Evolutionary conservation across 2,888 invertebrate genomes (phyloP).

Genomic region (Monopis laevigella): DNA sequence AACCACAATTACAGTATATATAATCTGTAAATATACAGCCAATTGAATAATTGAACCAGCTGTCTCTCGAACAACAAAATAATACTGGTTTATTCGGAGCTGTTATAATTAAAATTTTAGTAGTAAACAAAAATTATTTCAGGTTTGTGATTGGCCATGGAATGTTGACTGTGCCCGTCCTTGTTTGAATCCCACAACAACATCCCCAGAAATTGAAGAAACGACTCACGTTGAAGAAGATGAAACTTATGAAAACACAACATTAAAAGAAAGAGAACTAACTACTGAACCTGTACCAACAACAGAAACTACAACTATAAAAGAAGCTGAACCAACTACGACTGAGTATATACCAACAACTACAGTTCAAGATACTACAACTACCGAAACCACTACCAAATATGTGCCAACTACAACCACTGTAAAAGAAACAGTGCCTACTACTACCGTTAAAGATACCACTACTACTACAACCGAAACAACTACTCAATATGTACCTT

Average conservation of each 20-base stretch:
- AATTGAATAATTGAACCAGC: no score
- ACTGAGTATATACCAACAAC: not conserved
- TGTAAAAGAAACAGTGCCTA: constrained; percentile 1
- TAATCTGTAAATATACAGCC: no score
- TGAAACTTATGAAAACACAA: not conserved
- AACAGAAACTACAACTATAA: constrained; percentile 3
- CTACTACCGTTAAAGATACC: constrained; percentile 10
- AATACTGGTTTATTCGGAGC: no score
- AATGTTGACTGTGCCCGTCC: constrained; percentile 20
- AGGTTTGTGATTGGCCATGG: constrained; percentile 25
- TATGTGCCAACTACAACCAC: constrained; percentile 5
- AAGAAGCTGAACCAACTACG: constrained; percentile 4
- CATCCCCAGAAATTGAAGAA: not conserved
- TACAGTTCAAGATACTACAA: constrained; percentile 10
- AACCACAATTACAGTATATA: no score
- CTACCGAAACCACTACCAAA: constrained; percentile 12
- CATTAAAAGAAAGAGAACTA: not conserved
- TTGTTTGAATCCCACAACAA: not conserved
- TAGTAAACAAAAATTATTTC: constrained; percentile 5
- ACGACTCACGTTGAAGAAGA: not conserved
- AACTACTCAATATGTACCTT: not conserved
- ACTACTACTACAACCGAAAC: constrained; percentile 10
- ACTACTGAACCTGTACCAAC: constrained; percentile 1
- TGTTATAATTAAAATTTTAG: not conserved
- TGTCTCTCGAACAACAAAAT: no score